Evolutionary conservation across 1,140 invertebrate genomes (phyloP).

Genomic region (Zaprionus camerounensis): DNA sequence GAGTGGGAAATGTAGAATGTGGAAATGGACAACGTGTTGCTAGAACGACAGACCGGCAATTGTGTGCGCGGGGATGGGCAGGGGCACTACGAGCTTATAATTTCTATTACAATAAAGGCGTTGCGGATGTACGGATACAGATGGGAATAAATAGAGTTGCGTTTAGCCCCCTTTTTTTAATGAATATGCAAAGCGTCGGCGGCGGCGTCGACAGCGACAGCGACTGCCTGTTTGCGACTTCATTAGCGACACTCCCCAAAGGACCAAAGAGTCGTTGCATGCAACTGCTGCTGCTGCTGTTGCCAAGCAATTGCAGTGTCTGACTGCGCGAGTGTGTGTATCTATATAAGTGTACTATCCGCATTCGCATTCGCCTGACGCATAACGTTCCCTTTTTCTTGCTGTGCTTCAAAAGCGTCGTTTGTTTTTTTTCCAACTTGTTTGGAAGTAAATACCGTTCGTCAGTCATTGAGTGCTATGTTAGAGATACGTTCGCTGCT

Average conservation of each 20-base stretch:
- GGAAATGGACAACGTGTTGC: constrained; percentile 74
- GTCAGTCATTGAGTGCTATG: constrained; percentile 46
- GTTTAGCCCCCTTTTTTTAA: constrained; percentile 50
- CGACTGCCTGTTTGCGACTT: constrained; percentile 75
- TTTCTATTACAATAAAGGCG: constrained; percentile 76
- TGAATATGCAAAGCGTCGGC: constrained; percentile 51
- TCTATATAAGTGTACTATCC: too few species aligned
- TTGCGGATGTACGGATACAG: constrained; percentile 26
- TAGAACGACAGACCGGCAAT: constrained; percentile 68
- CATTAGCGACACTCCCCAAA: constrained; percentile 72
- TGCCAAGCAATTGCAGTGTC: constrained; percentile 72
- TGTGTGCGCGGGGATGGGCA: constrained; percentile 24
- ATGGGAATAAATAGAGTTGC: constrained; percentile 34
- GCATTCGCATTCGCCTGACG: constrained; percentile 15
- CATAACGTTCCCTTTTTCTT: constrained; percentile 38
- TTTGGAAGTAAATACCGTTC: constrained; percentile 78
- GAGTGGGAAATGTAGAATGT: constrained; percentile 4
- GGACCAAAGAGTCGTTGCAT: constrained; percentile 26
- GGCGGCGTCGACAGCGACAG: constrained; percentile 33
- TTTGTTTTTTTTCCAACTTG: constrained; percentile 41
- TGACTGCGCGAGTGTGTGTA: constrained; percentile 1
- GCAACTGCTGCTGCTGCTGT: constrained; percentile 53
- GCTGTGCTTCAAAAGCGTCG: constrained; percentile 10
- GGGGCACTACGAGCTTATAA: constrained; percentile 60
- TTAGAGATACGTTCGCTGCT: constrained; percentile 20